phyloP scores from a whole-genome alignment of 2,888 invertebrate species.

The Campoplex nolae region DNA sequence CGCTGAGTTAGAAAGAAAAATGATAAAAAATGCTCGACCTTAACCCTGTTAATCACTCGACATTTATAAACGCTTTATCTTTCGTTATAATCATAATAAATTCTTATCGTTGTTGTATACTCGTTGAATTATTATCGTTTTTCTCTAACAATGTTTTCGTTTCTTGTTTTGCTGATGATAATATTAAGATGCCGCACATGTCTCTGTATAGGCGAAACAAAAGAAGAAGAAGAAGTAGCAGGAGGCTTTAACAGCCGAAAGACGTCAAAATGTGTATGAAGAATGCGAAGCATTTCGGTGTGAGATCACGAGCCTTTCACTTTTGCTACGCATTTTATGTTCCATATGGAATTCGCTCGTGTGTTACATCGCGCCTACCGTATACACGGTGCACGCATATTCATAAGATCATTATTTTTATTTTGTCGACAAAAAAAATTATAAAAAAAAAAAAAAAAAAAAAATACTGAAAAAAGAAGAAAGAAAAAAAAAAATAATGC shows the following conservation, averaged over 20 bases:
- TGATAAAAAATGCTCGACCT: slow-evolving; percentile 3
- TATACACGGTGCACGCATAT: not conserved
- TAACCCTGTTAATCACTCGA: not conserved
- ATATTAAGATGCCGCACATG: not conserved
- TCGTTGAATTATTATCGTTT: not conserved
- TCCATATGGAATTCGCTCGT: not conserved
- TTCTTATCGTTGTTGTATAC: not conserved
- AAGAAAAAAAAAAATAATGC: not conserved
- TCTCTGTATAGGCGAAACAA: not conserved
- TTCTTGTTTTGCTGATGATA: not conserved
- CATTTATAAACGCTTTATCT: not conserved
- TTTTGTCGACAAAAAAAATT: not conserved
- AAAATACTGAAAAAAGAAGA: too few species aligned
- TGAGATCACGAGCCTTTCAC: slow-evolving; percentile 66
- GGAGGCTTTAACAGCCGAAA: not conserved
- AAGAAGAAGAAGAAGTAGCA: slow-evolving; percentile 11
- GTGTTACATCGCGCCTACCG: not conserved
- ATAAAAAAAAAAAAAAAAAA: too few species aligned
- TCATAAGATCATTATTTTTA: not conserved
- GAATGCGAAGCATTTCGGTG: slow-evolving; percentile 56
- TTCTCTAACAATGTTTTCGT: not conserved
- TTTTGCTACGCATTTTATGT: slow-evolving; percentile 45
- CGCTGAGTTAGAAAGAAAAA: not conserved
- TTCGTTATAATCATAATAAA: not conserved
- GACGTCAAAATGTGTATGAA: slow-evolving; percentile 28